Base-by-base conservation (phyloP, 2,797 vertebrate genomes). In the Pangasius larnaudii region DNA sequence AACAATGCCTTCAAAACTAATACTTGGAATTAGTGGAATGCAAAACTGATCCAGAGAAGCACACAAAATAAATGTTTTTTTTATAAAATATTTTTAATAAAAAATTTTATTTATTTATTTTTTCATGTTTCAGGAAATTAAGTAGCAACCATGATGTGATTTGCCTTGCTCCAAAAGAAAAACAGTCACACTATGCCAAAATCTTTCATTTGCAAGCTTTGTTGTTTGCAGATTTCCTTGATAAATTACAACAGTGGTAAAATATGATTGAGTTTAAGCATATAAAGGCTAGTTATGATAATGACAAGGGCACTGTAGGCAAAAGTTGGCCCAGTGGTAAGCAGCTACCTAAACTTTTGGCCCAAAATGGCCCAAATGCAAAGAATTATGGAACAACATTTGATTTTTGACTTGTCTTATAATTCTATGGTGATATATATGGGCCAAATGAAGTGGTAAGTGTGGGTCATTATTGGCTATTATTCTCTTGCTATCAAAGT, bases 181-280 rank as follows among this genome's bases (percentile, higher is more conserved):
- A 91, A 71, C 39, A 51, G 56, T 85, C 46, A 27, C 65, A 87
- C 83, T 42, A 39, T 39, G 84, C 85, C 81, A 90, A 85, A 88
- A 63, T 33, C 82, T 88, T 90, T 85, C 58, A 90, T 90, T 90
- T 89, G 78, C 87, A 91, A 89, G 58, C 77, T 87, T 91, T 87
- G 53, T 86, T 80, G 63, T 90, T 84, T 82, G 14, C n/a, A 85
- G 83, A 89, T 80, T 84, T 89, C 72, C 49, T 53, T 0, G n/a
- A 85, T 87, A 78, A 86, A 89, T 84, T 85, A 87, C 90, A 90
- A 88, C 65, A 87, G 65, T 79, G 49, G 7, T 79, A 51, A 78
- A 78, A 56, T 36, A 56, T 53, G 7, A 7, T 10, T 33, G n/a
- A 33, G n/a, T 78, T 78, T 78, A 33, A 0, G 49, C 2, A 56